phyloP scores from a whole-genome alignment of 2,888 invertebrate species.

The Cephonodes hylas region DNA sequence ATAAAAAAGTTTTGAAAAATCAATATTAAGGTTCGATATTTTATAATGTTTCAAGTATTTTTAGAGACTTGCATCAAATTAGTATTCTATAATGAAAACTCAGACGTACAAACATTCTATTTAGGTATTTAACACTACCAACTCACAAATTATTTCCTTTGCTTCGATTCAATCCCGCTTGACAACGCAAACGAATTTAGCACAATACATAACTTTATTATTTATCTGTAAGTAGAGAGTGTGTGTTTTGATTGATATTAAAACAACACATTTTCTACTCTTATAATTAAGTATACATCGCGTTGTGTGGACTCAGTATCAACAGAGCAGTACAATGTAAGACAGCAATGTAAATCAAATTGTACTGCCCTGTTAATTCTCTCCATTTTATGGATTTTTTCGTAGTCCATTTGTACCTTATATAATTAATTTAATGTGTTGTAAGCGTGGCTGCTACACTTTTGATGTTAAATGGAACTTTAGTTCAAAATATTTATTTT shows the following conservation, averaged over 20 bases:
- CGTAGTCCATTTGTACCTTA: conserved; percentile 9
- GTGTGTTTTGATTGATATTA: neutral
- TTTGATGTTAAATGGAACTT: neutral
- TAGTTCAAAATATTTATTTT: neutral
- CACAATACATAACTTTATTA: conserved; percentile 9
- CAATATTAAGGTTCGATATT: no score
- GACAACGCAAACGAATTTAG: conserved; percentile 3
- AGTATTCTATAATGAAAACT: no score
- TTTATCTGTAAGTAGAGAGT: neutral
- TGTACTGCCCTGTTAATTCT: neutral
- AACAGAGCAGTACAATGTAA: neutral
- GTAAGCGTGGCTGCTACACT: neutral
- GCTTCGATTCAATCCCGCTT: neutral
- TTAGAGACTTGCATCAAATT: no score
- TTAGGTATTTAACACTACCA: no score
- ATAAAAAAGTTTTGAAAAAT: no score
- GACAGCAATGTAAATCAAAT: neutral
- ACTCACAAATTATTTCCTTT: neutral
- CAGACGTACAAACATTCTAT: no score
- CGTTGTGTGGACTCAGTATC: neutral
- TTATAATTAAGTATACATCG: neutral
- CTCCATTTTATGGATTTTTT: neutral
- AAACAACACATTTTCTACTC: neutral
- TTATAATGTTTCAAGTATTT: no score
- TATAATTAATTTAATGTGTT: neutral